phyloP scores from a whole-genome alignment of 2,888 invertebrate species.

The Chydorus sphaericus region DNA sequence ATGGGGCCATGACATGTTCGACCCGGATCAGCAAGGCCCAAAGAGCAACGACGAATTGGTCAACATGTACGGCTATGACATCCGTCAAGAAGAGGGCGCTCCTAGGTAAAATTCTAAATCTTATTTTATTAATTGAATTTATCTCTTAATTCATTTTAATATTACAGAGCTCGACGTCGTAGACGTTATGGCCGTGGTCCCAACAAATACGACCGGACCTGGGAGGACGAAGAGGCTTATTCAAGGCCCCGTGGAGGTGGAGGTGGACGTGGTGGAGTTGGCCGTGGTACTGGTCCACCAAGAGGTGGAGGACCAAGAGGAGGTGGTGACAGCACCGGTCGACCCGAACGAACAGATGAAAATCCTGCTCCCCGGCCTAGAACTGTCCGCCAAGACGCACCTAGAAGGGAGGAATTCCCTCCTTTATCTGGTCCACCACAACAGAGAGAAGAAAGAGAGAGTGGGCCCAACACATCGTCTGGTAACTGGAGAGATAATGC shows the following conservation, averaged over 20 bases:
- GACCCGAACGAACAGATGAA: background rate
- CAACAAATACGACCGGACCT: constrained; percentile 77
- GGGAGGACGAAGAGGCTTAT: constrained; percentile 87
- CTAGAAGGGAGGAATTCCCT: background rate
- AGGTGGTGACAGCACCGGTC: background rate
- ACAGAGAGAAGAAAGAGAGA: background rate
- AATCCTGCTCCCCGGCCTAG: background rate
- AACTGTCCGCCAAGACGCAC: background rate
- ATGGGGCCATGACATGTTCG: constrained; percentile 79
- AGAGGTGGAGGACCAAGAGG: background rate
- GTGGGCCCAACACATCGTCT: background rate
- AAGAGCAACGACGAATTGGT: constrained; percentile 73
- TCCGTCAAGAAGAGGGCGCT: constrained; percentile 79
- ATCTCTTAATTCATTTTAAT: constrained; percentile 21
- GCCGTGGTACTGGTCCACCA: background rate
- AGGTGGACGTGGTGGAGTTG: constrained; percentile 7
- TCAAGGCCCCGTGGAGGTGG: constrained; percentile 35
- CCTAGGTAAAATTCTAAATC: constrained; percentile 33
- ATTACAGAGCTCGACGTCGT: constrained; percentile 52
- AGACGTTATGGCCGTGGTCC: constrained; percentile 80
- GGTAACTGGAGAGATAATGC: background rate
- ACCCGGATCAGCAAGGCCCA: constrained; percentile 63
- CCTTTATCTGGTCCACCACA: background rate
- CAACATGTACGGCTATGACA: constrained; percentile 82
- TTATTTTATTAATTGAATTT: background rate